phyloP scores from a whole-genome alignment of 2,888 invertebrate genomes.

The Tetramorium bicarinatum region DNA sequence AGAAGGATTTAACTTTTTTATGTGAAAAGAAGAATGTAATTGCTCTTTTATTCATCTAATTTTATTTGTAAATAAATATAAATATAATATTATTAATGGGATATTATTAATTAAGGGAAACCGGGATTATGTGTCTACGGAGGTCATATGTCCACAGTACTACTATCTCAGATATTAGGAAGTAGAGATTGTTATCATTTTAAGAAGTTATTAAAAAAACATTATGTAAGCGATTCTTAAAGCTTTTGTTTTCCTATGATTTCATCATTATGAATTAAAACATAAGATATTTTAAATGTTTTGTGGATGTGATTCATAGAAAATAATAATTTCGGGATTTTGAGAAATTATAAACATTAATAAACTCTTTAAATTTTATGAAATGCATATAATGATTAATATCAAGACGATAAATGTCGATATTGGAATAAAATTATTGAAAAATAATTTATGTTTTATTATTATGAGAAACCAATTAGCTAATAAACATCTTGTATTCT shows the following conservation, averaged over 20 bases:
- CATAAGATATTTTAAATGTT: not conserved
- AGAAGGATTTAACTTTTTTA: not conserved
- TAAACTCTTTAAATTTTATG: slow-evolving; percentile 2
- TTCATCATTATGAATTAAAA: not conserved
- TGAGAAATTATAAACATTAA: not conserved
- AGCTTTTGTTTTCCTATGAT: too few relatives aligned
- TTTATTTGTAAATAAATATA: not conserved
- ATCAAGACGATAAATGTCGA: not conserved
- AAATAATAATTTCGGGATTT: not conserved
- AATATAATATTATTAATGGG: too few relatives aligned
- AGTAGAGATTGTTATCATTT: too few relatives aligned
- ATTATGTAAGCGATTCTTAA: too few relatives aligned
- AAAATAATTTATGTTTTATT: not conserved
- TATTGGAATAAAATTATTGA: not conserved
- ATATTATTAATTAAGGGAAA: too few relatives aligned
- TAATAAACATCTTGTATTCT: not conserved
- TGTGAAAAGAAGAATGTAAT: not conserved
- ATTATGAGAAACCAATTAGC: not conserved
- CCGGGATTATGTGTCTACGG: too few relatives aligned
- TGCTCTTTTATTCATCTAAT: not conserved
- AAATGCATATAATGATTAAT: not conserved
- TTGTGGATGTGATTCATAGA: not conserved
- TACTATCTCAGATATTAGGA: too few relatives aligned
- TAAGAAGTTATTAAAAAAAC: too few relatives aligned
- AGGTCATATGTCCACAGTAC: too few relatives aligned